Evolutionary conservation across 1,140 invertebrate species (phyloP).

Genomic region (Goniozus legneri): DNA sequence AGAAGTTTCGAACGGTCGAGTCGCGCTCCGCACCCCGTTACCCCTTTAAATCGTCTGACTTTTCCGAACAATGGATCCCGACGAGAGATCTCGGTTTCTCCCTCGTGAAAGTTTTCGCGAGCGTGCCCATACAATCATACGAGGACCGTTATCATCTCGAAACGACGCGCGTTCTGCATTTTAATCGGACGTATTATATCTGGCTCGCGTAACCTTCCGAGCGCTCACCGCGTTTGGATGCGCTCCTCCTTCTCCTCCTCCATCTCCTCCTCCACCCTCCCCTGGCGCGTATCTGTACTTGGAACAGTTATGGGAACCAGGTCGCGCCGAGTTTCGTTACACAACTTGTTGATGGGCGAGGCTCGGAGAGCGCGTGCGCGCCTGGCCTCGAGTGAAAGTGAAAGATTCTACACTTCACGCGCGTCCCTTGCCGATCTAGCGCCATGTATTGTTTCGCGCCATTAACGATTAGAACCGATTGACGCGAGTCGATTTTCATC

Average conservation of each 20-base stretch:
- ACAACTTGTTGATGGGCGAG: constrained; percentile 37
- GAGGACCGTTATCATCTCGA: too few relatives aligned
- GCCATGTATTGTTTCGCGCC: constrained; percentile 22
- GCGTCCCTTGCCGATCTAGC: constrained; percentile 15
- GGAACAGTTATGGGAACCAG: constrained; percentile 43
- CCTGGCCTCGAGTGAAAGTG: constrained; percentile 36
- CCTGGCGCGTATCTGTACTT: too few relatives aligned
- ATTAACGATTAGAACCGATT: constrained; percentile 32
- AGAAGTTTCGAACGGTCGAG: too few relatives aligned
- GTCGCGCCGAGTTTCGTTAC: constrained; percentile 31
- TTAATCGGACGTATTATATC: too few relatives aligned
- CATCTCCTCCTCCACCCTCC: too few relatives aligned
- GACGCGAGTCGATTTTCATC: constrained; percentile 5
- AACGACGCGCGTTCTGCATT: too few relatives aligned
- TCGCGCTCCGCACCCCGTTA: too few relatives aligned
- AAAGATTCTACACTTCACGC: constrained; percentile 25
- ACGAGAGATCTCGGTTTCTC: neutral
- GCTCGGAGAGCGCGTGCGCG: constrained; percentile 21
- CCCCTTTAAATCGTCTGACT: too few relatives aligned
- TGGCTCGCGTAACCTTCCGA: constrained; percentile 12
- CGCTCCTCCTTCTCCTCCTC: too few relatives aligned
- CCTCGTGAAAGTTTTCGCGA: neutral
- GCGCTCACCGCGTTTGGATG: constrained; percentile 20
- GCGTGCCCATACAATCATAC: too few relatives aligned
- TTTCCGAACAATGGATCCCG: too few relatives aligned